Percentiles rank a stretch among this genome's conserved stretches.
Conservation (phyloP, 2,888 invertebrate genomes). For the Synanthedon vespiformis region DNA sequence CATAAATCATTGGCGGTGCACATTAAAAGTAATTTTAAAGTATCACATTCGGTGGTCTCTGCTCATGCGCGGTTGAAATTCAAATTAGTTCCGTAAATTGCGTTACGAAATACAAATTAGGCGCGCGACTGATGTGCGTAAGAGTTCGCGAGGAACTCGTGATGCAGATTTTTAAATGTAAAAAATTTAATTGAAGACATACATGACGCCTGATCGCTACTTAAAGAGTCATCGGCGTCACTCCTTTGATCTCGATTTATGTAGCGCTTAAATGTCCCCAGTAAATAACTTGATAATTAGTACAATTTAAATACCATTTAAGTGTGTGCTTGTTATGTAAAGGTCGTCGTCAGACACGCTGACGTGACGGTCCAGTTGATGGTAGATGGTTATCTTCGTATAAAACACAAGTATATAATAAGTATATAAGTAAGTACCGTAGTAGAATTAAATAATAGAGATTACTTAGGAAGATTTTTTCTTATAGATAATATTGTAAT, state of each 20-base stretch:
- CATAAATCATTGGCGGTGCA: constrained; percentile 17
- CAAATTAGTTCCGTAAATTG: constrained; percentile 3
- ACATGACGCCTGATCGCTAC: constrained; percentile 5
- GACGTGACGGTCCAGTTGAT: too few relatives aligned
- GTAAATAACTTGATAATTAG: too few relatives aligned
- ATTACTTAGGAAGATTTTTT: too few relatives aligned
- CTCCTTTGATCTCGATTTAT: background rate
- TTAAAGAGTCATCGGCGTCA: constrained; percentile 9
- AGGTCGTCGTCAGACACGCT: too few relatives aligned
- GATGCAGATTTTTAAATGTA: background rate
- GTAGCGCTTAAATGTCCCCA: too few relatives aligned
- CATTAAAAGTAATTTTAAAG: background rate
- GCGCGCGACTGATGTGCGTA: background rate
- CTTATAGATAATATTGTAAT: too few relatives aligned
- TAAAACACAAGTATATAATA: too few relatives aligned
- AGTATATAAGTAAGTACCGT: too few relatives aligned
- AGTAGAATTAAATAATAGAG: too few relatives aligned
- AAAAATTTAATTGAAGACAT: constrained; percentile 12
- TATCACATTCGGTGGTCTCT: constrained; percentile 1
- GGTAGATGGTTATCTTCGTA: too few relatives aligned
- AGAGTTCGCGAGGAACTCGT: background rate
- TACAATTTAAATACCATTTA: too few relatives aligned
- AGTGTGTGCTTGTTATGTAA: too few relatives aligned
- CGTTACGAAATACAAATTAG: constrained; percentile 2
- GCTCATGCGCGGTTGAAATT: background rate